Evolutionary conservation across 2,888 invertebrate species (phyloP).

Genomic region (Oegoconia quadripuncta): DNA sequence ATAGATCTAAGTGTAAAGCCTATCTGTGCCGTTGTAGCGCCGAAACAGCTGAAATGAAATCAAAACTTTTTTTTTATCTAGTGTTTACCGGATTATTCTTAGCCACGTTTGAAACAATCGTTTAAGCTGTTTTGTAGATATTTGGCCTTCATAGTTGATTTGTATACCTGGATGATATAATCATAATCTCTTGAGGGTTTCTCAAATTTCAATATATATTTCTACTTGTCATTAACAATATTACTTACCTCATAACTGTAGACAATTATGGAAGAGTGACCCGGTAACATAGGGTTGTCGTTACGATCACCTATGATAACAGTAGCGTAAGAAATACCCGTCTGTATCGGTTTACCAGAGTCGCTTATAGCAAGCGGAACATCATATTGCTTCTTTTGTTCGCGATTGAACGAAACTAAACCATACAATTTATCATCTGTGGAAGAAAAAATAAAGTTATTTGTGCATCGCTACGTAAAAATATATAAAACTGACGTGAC

Average conservation of each 20-base stretch:
- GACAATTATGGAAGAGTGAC: slow-evolving; percentile 93
- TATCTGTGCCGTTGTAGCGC: too few species aligned
- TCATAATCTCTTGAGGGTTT: background rate
- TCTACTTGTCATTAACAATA: background rate
- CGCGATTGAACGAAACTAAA: slow-evolving; percentile 89
- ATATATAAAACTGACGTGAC: too few species aligned
- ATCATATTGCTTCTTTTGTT: slow-evolving; percentile 90
- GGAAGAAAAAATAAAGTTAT: slow-evolving; percentile 8
- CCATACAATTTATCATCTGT: slow-evolving; percentile 84
- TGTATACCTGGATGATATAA: too few species aligned
- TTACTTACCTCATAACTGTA: slow-evolving; percentile 91
- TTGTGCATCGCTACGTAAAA: background rate
- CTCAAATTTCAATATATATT: background rate
- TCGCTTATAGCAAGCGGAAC: slow-evolving; percentile 95
- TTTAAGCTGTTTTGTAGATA: too few species aligned
- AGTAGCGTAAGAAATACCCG: slow-evolving; percentile 90
- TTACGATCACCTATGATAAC: slow-evolving; percentile 97
- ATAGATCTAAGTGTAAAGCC: too few species aligned
- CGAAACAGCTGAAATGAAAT: too few species aligned
- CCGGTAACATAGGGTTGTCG: slow-evolving; percentile 93
- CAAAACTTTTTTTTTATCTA: too few species aligned
- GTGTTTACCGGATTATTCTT: too few species aligned
- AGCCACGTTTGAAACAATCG: too few species aligned
- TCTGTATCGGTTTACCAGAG: slow-evolving; percentile 85
- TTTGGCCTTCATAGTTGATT: too few species aligned